phyloP scores from a whole-genome alignment of 2,113 vertebrate genomes.

The Pachyramphus minor region DNA sequence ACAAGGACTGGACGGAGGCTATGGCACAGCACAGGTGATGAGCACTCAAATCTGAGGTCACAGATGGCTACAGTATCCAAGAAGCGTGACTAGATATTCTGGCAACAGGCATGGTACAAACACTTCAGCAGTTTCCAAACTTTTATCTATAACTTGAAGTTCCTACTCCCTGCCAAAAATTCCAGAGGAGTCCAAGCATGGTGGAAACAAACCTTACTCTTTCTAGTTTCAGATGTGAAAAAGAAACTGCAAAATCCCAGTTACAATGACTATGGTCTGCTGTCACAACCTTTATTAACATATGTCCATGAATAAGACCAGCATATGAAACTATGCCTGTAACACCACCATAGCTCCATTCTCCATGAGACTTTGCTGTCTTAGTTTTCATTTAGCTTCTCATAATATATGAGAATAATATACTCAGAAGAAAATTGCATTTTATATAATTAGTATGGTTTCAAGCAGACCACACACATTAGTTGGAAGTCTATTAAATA shows the following conservation, averaged over 20 bases:
- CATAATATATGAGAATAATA: neutral
- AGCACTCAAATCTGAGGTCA: neutral
- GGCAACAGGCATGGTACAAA: neutral
- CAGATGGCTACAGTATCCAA: neutral
- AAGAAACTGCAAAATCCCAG: neutral
- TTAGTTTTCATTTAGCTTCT: neutral
- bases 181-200: neutral
- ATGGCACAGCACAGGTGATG: neutral
- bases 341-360: neutral
- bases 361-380: neutral
- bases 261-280: neutral
- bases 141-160: neutral
- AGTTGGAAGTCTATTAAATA: neutral
- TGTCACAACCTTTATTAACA: neutral
- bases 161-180: neutral
- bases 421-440: neutral
- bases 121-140: neutral
- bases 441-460: neutral
- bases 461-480: neutral
- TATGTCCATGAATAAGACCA: neutral
- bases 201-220: neutral
- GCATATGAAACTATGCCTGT: neutral
- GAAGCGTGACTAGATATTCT: neutral
- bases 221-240: neutral
- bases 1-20: accelerated